Base-by-base conservation (phyloP, 1,140 invertebrate genomes). In the Steinernema khuongi region DNA sequence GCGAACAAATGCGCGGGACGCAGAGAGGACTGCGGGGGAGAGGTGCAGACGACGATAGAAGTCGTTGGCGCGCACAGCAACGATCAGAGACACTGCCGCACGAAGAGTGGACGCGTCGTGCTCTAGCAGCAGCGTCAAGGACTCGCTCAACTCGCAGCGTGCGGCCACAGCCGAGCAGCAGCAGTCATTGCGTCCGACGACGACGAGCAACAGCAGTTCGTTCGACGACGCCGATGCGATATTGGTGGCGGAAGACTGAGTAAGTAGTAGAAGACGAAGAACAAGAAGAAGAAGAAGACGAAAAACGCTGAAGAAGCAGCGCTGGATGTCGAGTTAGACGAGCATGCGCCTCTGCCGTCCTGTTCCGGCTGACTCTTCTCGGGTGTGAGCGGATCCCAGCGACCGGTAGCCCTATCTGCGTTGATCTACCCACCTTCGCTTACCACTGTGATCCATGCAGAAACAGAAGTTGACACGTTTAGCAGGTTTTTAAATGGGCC, bases 211-310 rank as follows among this genome's bases (percentile, higher is more conserved):
- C 50, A 60, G 50, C 50, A 60, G 7, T 60, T 60, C 50, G 50
- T 26, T 26, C 50, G 50, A 22, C 11, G 50, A 22, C 50, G 50
- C 14, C 50, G 19, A 60, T 60, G 50, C 50, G 50, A 60, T 60
- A 60, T 60, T 60, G 50, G 50, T 60, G 50, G 50, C 50, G 50
- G 50, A 60, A 60, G 50, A 60, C 50, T 60, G 50, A 60, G 50
- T 60, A 60, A 60, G 50, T 60, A 60, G 50, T 60, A 60, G 50
- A 60, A 60, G 50, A 60, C 14, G 50, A 60, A 60, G 14, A 60
- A 60, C 14, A 60, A 60, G 50, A 60, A 60, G 22, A 41, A 41
- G 36, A 41, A 41, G 36, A n/a, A 7, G 36, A 41, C 36, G 36
- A 41, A 41, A n/a, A 41, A 41, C n/a, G n/a, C n/a, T n/a, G 36